Conservation (phyloP, 2,888 invertebrate species). For the Capitulum mitella region DNA sequence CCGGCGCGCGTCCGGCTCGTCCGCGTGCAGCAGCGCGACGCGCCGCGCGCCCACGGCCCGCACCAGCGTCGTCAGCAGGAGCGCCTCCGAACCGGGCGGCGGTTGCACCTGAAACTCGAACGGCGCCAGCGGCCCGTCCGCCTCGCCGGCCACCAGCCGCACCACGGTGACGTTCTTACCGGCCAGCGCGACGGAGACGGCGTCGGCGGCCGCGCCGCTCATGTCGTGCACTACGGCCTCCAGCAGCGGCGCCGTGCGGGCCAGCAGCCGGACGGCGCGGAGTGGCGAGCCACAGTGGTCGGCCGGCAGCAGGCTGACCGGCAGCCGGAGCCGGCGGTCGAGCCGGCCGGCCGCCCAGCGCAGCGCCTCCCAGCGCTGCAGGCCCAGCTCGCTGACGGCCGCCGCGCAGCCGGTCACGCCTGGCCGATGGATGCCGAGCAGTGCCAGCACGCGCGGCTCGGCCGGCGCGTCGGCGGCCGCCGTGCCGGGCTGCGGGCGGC, state of each 20-base stretch:
- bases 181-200: not conserved
- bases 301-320: not conserved
- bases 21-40: not conserved
- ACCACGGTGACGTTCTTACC: not conserved
- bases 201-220: not conserved
- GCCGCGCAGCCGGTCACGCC: constrained; percentile 31
- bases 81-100: not conserved
- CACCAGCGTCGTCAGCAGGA: not conserved
- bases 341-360: constrained; percentile 42
- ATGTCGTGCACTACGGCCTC: constrained; percentile 14
- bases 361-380: constrained; percentile 43
- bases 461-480: no score
- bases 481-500: no score
- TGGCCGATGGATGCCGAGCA: not conserved
- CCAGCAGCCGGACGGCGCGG: not conserved
- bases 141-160: not conserved
- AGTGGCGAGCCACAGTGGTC: constrained; percentile 4
- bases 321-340: constrained; percentile 35
- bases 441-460: not conserved
- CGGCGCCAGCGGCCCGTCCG: not conserved
- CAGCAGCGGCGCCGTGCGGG: not conserved
- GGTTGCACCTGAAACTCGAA: not conserved
- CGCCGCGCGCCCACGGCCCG: not conserved
- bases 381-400: constrained; percentile 36
- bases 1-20: no score